phyloP scores from a whole-genome alignment of 2,888 invertebrate species.

The Nephrocerus scutellatus region DNA sequence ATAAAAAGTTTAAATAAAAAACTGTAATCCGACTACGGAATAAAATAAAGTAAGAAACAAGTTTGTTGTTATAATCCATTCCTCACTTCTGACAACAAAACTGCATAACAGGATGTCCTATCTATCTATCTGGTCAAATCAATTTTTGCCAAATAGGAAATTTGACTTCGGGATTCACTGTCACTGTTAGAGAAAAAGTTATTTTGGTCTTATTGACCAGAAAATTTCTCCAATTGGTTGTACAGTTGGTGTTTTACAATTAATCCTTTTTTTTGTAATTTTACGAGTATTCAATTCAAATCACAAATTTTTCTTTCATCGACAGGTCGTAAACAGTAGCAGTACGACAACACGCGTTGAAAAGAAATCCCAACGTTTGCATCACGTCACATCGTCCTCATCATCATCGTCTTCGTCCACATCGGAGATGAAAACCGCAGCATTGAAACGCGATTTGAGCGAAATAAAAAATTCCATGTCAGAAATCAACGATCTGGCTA shows the following conservation, averaged over 20 bases:
- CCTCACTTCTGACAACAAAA: no score
- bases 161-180: no score
- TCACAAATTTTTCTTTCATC: conserved; percentile 14
- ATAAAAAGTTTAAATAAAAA: no score
- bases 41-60: no score
- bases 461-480: conserved; percentile 69
- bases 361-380: conserved; percentile 45
- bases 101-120: no score
- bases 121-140: no score
- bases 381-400: conserved; percentile 49
- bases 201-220: not conserved
- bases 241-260: not conserved
- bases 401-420: conserved; percentile 49
- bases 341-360: conserved; percentile 47
- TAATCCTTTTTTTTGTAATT: not conserved
- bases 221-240: not conserved
- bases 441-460: conserved; percentile 69
- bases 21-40: no score
- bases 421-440: conserved; percentile 74
- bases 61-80: no score
- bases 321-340: conserved; percentile 47
- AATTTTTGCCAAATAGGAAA: no score
- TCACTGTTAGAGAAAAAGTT: no score
- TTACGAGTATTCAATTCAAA: no score
- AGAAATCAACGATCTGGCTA: conserved; percentile 70